Evolutionary conservation across 1,140 invertebrate genomes (phyloP).

Genomic region (Heterodera schachtii): DNA sequence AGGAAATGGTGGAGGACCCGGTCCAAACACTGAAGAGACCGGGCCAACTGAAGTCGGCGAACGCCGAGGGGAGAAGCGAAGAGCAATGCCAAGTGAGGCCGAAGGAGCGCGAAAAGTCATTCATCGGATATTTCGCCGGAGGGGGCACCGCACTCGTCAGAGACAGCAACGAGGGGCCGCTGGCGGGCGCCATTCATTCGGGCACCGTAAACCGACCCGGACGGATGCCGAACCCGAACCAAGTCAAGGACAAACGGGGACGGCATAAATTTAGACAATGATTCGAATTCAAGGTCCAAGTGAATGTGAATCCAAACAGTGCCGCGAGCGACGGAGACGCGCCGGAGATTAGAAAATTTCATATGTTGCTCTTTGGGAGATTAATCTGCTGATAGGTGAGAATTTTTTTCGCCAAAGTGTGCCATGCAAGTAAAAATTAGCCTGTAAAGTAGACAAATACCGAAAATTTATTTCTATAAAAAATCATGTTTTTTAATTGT

Average conservation of each 20-base stretch:
- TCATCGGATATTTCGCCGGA: constrained; percentile 88
- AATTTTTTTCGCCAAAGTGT: not conserved
- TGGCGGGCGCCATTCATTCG: constrained; percentile 38
- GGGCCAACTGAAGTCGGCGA: not conserved
- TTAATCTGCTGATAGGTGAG: constrained; percentile 87
- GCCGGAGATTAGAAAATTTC: constrained; percentile 95
- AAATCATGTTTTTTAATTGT: too few relatives aligned
- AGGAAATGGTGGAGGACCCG: constrained; percentile 31
- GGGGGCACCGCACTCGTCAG: constrained; percentile 9
- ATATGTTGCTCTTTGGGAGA: constrained; percentile 97
- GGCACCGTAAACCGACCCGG: constrained; percentile 66
- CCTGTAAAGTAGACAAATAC: too few relatives aligned
- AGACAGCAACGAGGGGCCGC: not conserved
- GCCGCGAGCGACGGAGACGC: constrained; percentile 81
- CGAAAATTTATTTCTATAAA: too few relatives aligned
- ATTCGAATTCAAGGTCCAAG: constrained; percentile 34
- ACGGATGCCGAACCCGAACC: constrained; percentile 78
- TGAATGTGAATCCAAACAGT: constrained; percentile 63
- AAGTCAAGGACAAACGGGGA: constrained; percentile 65
- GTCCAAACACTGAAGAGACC: constrained; percentile 21
- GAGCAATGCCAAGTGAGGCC: constrained; percentile 68
- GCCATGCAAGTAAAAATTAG: too few relatives aligned
- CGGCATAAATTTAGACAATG: too few relatives aligned
- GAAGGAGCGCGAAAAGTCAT: constrained; percentile 93
- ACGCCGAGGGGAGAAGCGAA: not conserved